Conservation (phyloP, 1,140 invertebrate species). For the Mya arenaria region DNA sequence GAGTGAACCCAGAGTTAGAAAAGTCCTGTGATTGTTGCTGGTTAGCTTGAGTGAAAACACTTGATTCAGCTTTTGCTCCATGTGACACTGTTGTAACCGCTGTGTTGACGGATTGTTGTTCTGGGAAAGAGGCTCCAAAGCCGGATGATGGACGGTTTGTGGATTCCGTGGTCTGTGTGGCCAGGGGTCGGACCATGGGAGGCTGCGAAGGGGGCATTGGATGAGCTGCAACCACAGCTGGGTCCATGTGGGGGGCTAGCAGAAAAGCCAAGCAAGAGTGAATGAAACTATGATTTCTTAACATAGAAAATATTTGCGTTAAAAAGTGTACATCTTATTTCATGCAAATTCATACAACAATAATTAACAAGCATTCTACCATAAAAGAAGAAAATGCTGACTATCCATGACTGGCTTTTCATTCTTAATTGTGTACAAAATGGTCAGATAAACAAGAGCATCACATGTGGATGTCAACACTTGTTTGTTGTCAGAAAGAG, state of each 20-base stretch:
- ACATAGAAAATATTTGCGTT: no score
- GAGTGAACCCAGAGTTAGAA: constrained; percentile 58
- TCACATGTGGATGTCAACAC: no score
- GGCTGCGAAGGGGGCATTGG: constrained; percentile 69
- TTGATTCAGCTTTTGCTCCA: constrained; percentile 41
- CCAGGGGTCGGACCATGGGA: constrained; percentile 49
- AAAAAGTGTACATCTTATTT: no score
- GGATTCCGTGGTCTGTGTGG: constrained; percentile 32
- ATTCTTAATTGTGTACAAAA: no score
- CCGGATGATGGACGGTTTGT: constrained; percentile 29
- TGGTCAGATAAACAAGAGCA: no score
- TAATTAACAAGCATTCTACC: no score
- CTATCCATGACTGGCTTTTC: no score
- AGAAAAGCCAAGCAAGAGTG: no score
- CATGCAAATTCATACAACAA: no score
- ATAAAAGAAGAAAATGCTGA: no score
- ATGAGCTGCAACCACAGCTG: constrained; percentile 80
- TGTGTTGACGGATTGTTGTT: constrained; percentile 43
- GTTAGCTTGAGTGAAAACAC: constrained; percentile 52
- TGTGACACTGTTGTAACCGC: constrained; percentile 25
- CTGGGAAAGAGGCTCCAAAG: constrained; percentile 23
- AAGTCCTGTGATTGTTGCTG: constrained; percentile 31
- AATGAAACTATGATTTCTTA: no score
- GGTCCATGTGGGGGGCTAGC: constrained; percentile 80
- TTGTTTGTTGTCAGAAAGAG: no score